A percentile compares a stretch with the other conserved stretches of the same genome.
Evolutionary conservation across 2,797 vertebrate species (phyloP).

Genomic region (Sarcoramphus papa): DNA sequence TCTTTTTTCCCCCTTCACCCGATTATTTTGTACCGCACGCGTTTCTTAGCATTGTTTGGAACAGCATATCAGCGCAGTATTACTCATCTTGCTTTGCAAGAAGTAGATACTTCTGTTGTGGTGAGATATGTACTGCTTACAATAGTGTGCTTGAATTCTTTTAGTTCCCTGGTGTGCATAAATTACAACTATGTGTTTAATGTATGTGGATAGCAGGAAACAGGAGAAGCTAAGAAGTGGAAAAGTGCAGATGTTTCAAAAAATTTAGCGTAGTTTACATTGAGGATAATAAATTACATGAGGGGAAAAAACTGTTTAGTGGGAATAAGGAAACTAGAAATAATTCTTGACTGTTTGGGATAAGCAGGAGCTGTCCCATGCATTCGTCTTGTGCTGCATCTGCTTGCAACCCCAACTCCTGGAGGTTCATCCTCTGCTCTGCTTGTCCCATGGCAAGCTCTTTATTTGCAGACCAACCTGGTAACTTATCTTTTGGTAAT

Average conservation of each 20-base stretch:
- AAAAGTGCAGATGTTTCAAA: too few relatives aligned
- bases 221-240: rapidly evolving
- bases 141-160: rapidly evolving
- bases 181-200: rapidly evolving
- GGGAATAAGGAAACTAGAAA: not conserved
- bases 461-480: not conserved
- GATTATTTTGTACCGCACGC: rapidly evolving
- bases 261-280: rapidly evolving
- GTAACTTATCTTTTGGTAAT: rapidly evolving
- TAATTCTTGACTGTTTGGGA: not conserved
- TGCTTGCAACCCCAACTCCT: rapidly evolving
- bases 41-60: not conserved
- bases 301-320: not conserved
- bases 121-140: rapidly evolving
- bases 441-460: not conserved
- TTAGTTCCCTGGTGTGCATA: rapidly evolving
- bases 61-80: rapidly evolving
- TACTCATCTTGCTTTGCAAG: rapidly evolving
- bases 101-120: rapidly evolving
- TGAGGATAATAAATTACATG: rapidly evolving
- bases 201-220: rapidly evolving
- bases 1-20: not conserved
- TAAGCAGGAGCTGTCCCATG: rapidly evolving
- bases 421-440: rapidly evolving
- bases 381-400: not conserved